A percentile compares a stretch with the other conserved stretches of the same genome.
These are phyloP conservation scores for Trissolcus basalis DNA, from an alignment of 1,140 invertebrate genomes.

Conservation along the genomic window DNA sequence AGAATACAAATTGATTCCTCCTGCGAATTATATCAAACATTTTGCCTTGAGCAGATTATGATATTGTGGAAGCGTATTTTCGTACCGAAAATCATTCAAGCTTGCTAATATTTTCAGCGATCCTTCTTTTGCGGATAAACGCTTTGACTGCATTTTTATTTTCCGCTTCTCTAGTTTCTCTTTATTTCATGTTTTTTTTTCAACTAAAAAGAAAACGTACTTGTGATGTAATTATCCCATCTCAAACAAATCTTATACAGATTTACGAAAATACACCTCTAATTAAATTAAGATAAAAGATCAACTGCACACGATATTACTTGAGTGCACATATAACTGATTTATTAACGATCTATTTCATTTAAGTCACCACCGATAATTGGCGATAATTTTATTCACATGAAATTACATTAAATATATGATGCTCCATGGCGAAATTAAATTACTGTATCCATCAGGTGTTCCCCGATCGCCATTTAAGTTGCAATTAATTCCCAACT, in stretches of 20 bases:
- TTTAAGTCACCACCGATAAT: constrained; percentile 19
- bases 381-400: constrained; percentile 27
- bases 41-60: constrained; percentile 35
- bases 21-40: constrained; percentile 19
- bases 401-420: background rate
- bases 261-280: background rate
- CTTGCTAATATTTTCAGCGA: constrained; percentile 22
- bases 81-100: constrained; percentile 16
- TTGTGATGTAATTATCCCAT: background rate
- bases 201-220: background rate
- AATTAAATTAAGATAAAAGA: background rate
- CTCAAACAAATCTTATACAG: background rate
- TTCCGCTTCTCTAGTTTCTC: background rate
- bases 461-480: background rate
- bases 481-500: background rate
- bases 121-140: constrained; percentile 14
- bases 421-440: constrained; percentile 11
- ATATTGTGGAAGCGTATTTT: constrained; percentile 13
- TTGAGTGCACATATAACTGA: background rate
- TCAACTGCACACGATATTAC: background rate
- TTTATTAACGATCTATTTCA: constrained; percentile 22
- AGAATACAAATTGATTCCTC: constrained; percentile 32
- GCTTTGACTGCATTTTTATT: background rate
- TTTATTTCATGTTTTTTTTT: background rate
- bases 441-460: constrained; percentile 11